Evolutionary conservation across 2,888 invertebrate species (phyloP), one percentile per base, ranked within the genome.

Genomic region (Petrophora chlorosata): DNA sequence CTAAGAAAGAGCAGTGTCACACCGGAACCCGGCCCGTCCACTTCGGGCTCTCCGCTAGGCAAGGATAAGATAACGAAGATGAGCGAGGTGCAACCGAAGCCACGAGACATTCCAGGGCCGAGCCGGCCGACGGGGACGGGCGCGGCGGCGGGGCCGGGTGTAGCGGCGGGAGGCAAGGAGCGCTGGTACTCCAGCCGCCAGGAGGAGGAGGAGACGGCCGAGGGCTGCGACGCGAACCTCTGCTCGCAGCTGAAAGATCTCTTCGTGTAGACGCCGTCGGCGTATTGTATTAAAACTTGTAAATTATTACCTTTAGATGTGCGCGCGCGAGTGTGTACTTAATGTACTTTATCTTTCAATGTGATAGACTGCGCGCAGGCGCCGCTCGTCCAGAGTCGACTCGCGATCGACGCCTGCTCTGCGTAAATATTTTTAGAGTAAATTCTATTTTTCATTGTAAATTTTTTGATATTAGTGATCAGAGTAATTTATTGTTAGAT

Each of bases 181-280:
- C 91, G 87, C 63, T 94, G 94, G 94, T 93, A 92, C 64, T 79
- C 90, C 7, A 87, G 85, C 61, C 93, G 93, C 73, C 91, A 91
- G 26, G 94, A 94, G 47, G 95, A 94, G 51, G 95, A 94, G 23
- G 94, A 94, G 44, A 92, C 93, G 17, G 81, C 92, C 46, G 95
- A 95, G 63, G 91, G 94, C 15, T 95, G 96, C 83, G 96, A 96
- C 67, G 94, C 95, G 28, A 94, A 95, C 17, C 92, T 96, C 62
- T 96, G 96, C 86, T 94, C 96, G 57, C 95, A 96, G 32, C 87
- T 96, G 40, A 96, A 96, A 83, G 96, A 96, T 84, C 93, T 96
- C 39, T 96, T 96, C 79, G 96, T 96, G 75, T 96, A 96, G 93
- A 68, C 71, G 64, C 70, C 53, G 51, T 39, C 44, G 59, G 67